Base-by-base conservation (phyloP, 2,888 invertebrate genomes). In the Agrotis segetum region DNA sequence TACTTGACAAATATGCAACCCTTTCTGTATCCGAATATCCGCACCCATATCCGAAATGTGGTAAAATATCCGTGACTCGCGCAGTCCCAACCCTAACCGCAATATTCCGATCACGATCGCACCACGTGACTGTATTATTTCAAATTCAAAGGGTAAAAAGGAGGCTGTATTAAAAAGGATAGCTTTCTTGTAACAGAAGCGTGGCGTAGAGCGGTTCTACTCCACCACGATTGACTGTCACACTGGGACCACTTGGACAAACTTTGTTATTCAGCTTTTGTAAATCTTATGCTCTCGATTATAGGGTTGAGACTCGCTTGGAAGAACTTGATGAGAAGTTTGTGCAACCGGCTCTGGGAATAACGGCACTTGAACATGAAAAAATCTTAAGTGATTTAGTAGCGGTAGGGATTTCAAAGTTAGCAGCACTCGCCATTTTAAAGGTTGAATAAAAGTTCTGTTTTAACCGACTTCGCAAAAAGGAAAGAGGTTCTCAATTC, bases 121-220 rank as follows among this genome's bases (percentile, higher is more conserved):
- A 81, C 88, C 89, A 89, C 93, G 92, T 94, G 92, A 92, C 90
- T 87, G 88, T 90, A 90, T 94, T 93, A 94, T 93, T 94, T 92
- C 92, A 92, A 92, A 95, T 93, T 94, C 95, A 94, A 94, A 94
- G 92, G 92, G 92, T 92, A 92, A 92, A 92, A 93, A 91, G 85
- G 84, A 82, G 88, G 82, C 86, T 86, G 88, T 92, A 92, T 93
- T 92, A 93, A 92, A 92, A 93, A 91, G 88, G 89, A 92, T 91
- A 89, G 89, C 87, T 83, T 85, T 86, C 86, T 77, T 85, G 89
- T 88, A 90, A 89, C 86, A 85, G 79, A 76, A 77, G 78, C 71
- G 73, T 70, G 74, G 70, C 73, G 71, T 68, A 46, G 71, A 87
- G 85, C 85, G 83, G 83, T 77, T 76, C 74, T 80, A 74, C 82